These are phyloP conservation scores for Thera obeliscata DNA, from an alignment of 2,888 invertebrate genomes.

Conservation along the genomic window DNA sequence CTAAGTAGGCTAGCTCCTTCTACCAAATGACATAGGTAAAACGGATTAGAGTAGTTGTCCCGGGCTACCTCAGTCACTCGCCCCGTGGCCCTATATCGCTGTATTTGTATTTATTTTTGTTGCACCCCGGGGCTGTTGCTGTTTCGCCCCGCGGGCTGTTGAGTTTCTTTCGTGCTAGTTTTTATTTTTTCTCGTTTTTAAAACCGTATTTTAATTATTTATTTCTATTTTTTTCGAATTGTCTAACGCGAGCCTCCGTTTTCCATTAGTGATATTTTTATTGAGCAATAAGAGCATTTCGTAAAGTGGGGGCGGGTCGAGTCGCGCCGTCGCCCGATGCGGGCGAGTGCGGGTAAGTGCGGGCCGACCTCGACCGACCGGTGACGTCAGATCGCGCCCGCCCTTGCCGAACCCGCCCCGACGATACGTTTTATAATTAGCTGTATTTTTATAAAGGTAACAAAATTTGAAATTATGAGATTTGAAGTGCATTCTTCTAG, in stretches of 20 bases:
- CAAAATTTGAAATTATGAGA: conserved; percentile 81
- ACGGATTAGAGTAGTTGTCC: conserved; percentile 58
- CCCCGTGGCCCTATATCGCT: conserved; percentile 78
- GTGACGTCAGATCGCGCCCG: conserved; percentile 16
- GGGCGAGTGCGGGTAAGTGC: conserved; percentile 2
- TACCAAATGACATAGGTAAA: conserved; percentile 50
- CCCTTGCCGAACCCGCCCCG: conserved; percentile 41
- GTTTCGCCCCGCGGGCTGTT: conserved; percentile 78
- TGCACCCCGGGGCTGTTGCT: conserved; percentile 81
- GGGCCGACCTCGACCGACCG: conserved; percentile 11
- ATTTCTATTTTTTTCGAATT: conserved; percentile 69
- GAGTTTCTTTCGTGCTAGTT: conserved; percentile 79
- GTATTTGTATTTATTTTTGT: conserved; percentile 83
- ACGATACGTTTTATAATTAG: conserved; percentile 72
- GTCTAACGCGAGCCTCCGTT: conserved; percentile 79
- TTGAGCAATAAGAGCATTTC: conserved; percentile 84
- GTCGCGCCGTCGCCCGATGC: not conserved
- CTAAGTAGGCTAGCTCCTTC: conserved; percentile 40
- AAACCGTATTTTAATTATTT: conserved; percentile 80
- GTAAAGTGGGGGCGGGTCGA: conserved; percentile 49
- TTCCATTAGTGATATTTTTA: conserved; percentile 84
- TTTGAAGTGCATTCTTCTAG: conserved; percentile 84
- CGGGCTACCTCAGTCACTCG: conserved; percentile 80
- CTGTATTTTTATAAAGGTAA: conserved; percentile 77
- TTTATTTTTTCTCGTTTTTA: conserved; percentile 72